Percentiles rank a stretch among this genome's conserved stretches.
phyloP scores from a whole-genome alignment of 2,113 vertebrate species.

The Anolis carolinensis region DNA sequence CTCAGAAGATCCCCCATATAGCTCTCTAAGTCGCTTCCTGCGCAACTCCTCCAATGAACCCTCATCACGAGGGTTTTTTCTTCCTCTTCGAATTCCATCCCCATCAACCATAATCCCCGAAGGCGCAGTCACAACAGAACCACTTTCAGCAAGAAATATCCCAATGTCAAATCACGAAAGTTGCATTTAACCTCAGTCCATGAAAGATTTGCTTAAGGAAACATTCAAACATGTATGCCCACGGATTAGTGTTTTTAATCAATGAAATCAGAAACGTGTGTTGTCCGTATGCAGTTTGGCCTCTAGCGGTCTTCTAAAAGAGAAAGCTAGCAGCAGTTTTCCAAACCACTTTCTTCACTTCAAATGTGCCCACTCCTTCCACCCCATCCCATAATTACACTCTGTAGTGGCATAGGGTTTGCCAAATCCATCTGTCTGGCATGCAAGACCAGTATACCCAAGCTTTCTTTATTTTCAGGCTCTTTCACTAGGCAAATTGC shows the following conservation, averaged over 20 bases:
- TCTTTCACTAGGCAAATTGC: slow-evolving; percentile 2
- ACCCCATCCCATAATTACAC: background rate
- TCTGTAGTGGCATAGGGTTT: too few species aligned
- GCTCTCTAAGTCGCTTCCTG: too few species aligned
- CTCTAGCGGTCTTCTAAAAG: background rate
- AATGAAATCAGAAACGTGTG: background rate
- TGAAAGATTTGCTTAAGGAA: background rate
- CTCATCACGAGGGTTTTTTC: too few species aligned
- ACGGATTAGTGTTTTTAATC: background rate
- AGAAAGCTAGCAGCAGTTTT: background rate
- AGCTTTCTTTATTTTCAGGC: background rate
- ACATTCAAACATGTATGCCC: too few species aligned
- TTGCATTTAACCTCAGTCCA: too few species aligned
- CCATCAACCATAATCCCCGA: too few species aligned
- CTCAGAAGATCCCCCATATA: too few species aligned
- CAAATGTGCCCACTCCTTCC: background rate
- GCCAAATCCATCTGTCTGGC: background rate
- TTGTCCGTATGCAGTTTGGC: background rate
- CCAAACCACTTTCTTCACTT: background rate
- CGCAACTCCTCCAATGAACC: too few species aligned
- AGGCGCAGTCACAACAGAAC: too few species aligned
- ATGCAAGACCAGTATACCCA: background rate
- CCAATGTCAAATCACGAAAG: background rate
- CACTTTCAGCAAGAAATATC: too few species aligned
- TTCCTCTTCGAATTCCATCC: too few species aligned